Evolutionary conservation across 2,888 invertebrate species (phyloP).

Genomic region (Polia nebulosa): DNA sequence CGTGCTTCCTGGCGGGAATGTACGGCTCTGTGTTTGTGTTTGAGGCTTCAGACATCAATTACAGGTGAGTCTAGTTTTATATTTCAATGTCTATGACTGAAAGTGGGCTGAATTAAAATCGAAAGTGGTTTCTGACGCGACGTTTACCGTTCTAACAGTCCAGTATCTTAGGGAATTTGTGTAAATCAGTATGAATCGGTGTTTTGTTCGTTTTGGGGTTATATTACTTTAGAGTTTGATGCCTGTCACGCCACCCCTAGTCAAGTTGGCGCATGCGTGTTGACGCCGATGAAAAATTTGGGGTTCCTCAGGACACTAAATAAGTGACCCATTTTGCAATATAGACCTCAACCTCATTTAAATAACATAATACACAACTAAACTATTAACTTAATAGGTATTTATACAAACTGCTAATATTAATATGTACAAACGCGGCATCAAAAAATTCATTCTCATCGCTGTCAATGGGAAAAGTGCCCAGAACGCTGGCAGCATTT

Average conservation of each 20-base stretch:
- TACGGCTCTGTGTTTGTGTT: conserved; percentile 86
- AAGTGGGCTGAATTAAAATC: not conserved
- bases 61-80: conserved; percentile 76
- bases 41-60: conserved; percentile 83
- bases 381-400: too few relatives aligned
- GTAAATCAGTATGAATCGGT: conserved; percentile 2
- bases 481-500: too few relatives aligned
- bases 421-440: too few relatives aligned
- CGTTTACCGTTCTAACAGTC: not conserved
- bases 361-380: too few relatives aligned
- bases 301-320: conserved; percentile 51
- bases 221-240: conserved; percentile 39
- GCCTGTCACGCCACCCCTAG: conserved; percentile 64
- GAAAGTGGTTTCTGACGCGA: not conserved
- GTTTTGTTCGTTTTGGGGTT: conserved; percentile 54
- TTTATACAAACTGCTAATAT: too few relatives aligned
- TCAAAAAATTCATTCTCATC: too few relatives aligned
- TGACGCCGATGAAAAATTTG: conserved; percentile 46
- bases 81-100: conserved; percentile 22
- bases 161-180: not conserved
- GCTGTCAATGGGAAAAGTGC: too few relatives aligned
- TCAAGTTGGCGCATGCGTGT: conserved; percentile 72
- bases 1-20: conserved; percentile 87
- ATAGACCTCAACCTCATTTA: too few relatives aligned
- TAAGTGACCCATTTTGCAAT: conserved; percentile 5